Conservation (phyloP, 2,888 invertebrate genomes). For the Baccha elongata region DNA sequence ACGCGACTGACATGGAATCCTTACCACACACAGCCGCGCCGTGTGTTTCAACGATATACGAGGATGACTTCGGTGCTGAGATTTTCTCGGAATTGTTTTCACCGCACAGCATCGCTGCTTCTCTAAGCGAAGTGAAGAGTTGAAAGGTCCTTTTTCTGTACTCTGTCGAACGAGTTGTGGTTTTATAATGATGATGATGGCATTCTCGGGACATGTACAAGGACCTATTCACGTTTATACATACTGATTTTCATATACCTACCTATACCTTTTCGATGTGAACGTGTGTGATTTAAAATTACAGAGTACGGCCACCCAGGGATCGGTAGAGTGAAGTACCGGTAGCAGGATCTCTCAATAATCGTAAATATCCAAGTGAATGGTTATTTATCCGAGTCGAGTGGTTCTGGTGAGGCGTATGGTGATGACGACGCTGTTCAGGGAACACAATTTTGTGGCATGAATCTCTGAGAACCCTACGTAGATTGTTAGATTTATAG, state of each 20-base stretch:
- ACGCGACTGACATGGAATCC: conserved; percentile 16
- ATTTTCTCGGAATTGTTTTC: conserved; percentile 64
- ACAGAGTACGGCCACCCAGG: conserved; percentile 66
- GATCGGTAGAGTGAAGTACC: conserved; percentile 60
- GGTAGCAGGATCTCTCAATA: conserved; percentile 71
- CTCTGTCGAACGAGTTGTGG: conserved; percentile 67
- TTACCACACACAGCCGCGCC: conserved; percentile 12
- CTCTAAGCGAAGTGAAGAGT: conserved; percentile 36
- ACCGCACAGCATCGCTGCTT: conserved; percentile 21
- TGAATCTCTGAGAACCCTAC: conserved; percentile 31
- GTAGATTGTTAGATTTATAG: not conserved
- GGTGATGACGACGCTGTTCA: not conserved
- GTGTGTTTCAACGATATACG: conserved; percentile 22
- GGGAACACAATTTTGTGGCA: conserved; percentile 32
- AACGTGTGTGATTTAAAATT: conserved; percentile 46
- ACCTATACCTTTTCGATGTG: conserved; percentile 2
- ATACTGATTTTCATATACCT: conserved; percentile 2
- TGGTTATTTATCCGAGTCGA: conserved; percentile 64
- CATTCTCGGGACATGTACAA: conserved; percentile 58
- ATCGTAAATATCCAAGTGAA: conserved; percentile 70
- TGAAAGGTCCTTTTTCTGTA: conserved; percentile 59
- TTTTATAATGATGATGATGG: conserved; percentile 72
- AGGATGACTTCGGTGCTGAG: conserved; percentile 41
- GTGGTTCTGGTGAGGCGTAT: not conserved
- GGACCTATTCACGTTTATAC: conserved; percentile 27